These are phyloP conservation scores for Cheirogaleus major DNA, from an alignment of 2,797 vertebrate genomes.

Conservation along the genomic window DNA sequence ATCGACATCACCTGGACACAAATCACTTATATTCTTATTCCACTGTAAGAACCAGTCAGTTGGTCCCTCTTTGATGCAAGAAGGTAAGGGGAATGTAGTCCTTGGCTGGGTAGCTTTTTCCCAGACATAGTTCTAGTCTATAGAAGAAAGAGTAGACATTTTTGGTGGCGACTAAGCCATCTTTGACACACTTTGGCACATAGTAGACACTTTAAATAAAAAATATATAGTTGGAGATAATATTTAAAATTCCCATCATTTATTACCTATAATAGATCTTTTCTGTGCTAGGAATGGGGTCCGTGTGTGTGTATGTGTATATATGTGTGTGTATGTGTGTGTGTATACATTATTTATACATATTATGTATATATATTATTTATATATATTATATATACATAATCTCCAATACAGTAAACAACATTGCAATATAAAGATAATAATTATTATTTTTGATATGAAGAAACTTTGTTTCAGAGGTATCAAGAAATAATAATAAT, in stretches of 20 bases:
- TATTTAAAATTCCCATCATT: background rate
- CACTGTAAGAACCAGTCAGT: background rate
- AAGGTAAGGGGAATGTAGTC: rapidly evolving
- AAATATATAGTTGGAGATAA: background rate
- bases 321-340: background rate
- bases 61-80: background rate
- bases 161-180: background rate
- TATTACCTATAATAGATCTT: background rate
- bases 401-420: background rate
- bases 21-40: background rate
- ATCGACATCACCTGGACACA: background rate
- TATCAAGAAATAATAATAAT: background rate
- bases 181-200: background rate
- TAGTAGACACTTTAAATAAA: background rate
- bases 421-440: background rate
- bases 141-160: background rate
- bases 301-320: background rate
- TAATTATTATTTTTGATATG: background rate
- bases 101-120: background rate
- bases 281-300: background rate
- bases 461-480: background rate
- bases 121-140: background rate
- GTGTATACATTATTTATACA: background rate
- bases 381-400: background rate
- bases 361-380: background rate